A percentile compares a stretch with the other conserved stretches of the same genome.
Conservation (phyloP, 2,113 vertebrate species). For the Cephalopterus ornatus region DNA sequence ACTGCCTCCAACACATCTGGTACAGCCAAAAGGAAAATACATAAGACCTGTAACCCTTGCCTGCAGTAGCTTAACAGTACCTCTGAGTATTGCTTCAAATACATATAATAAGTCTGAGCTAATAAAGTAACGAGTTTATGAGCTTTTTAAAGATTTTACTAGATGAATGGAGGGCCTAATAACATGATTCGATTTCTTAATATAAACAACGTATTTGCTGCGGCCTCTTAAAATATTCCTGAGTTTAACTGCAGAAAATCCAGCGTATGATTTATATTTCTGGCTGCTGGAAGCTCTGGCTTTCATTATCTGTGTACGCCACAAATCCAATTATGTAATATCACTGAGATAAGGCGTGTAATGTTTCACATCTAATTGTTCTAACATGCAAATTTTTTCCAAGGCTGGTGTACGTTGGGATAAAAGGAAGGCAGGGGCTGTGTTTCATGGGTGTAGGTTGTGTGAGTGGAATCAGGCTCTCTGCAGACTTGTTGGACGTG, state of each 20-base stretch:
- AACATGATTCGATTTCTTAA: constrained; percentile 63
- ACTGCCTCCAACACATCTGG: background rate
- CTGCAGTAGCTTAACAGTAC: constrained; percentile 75
- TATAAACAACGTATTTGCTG: constrained; percentile 45
- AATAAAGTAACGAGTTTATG: constrained; percentile 77
- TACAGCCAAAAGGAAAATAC: constrained; percentile 30
- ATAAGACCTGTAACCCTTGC: constrained; percentile 37
- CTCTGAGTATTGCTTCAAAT: constrained; percentile 75
- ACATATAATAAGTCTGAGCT: constrained; percentile 71
- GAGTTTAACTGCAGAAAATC: constrained; percentile 8
- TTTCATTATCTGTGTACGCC: background rate
- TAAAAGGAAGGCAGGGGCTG: background rate
- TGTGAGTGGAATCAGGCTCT: background rate
- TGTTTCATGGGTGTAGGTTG: background rate
- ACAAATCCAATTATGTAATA: constrained; percentile 49
- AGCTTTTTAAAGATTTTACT: constrained; percentile 80
- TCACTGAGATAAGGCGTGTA: constrained; percentile 32
- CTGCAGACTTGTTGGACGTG: background rate
- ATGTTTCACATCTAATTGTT: constrained; percentile 53
- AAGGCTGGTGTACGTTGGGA: rapidly evolving
- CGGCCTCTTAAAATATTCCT: constrained; percentile 49
- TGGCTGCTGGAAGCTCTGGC: constrained; percentile 36
- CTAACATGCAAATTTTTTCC: constrained; percentile 39
- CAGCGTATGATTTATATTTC: background rate
- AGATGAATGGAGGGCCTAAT: constrained; percentile 69